Base-by-base conservation (phyloP, 1,140 invertebrate species). In the Hydropsyche tenuis region DNA sequence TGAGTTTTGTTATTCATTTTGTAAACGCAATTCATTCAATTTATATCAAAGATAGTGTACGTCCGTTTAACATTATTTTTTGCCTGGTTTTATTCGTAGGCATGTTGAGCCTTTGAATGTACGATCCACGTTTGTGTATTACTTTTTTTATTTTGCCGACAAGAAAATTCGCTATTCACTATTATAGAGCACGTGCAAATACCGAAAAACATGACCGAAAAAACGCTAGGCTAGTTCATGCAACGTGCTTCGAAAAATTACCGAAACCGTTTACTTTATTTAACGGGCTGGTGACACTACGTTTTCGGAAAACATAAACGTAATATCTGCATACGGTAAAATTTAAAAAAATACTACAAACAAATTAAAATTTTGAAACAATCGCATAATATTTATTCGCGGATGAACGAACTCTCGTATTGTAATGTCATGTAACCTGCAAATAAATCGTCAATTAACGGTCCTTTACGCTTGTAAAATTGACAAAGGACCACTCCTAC, bases 181-280 rank as follows among this genome's bases (percentile, higher is more conserved):
- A 18, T 53, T 18, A 53, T 20, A 60, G 23, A 60, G 23, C 56
- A 60, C 56, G 22, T 60, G 56, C 56, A 60, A 60, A 60, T 14
- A 23, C 23, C 23, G 11, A 60, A 11, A 60, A 25, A 12, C 22
- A 60, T 25, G 56, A 25, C 56, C n/a, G n/a, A 60, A 60, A 22
- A 27, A 60, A 60, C 56, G 56, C 25, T 60, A 5, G 23, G 56
- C 23, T 60, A 16, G 22, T 60, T 60, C 56, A 60, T 60, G 56
- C 22, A 60, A 27, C 23, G 11, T 60, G 56, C 56, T 25, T 25
- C 56, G 56, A 60, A 60, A 60, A 60, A 60, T 60, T 60, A 23
- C 56, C 22, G n/a, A 60, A 60, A 60, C 20, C 23, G 23, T 20
- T 60, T 20, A 60, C 7, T 60, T 25, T 12, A 27, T 60, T 60